Conservation (phyloP, 2,113 vertebrate genomes). For the Nothoprocta pentlandii region DNA sequence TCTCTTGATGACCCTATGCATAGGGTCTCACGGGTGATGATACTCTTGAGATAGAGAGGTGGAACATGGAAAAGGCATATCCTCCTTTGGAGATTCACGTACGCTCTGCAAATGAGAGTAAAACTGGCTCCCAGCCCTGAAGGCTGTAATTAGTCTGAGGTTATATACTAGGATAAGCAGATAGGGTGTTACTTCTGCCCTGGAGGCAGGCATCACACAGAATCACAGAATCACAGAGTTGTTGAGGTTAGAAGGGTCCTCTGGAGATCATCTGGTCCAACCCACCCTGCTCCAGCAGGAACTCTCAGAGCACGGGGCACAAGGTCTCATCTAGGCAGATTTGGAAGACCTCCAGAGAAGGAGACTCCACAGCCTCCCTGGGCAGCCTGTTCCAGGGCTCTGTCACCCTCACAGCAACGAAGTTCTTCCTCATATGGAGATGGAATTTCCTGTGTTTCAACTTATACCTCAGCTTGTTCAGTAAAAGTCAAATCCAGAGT, state of each 20-base stretch:
- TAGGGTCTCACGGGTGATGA: background rate
- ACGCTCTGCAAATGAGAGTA: accelerated
- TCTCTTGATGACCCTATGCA: background rate
- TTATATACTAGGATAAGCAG: background rate
- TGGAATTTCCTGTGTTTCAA: too few species aligned
- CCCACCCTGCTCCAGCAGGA: too few species aligned
- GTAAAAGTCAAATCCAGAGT: background rate
- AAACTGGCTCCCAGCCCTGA: background rate
- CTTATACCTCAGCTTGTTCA: background rate
- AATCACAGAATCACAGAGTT: too few species aligned
- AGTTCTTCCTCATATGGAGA: too few species aligned
- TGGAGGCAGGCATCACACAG: background rate
- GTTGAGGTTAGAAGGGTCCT: too few species aligned
- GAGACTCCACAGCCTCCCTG: too few species aligned
- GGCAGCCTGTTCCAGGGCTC: too few species aligned
- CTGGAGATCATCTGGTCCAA: too few species aligned
- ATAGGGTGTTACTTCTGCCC: background rate
- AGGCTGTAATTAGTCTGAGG: background rate
- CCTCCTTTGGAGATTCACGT: background rate
- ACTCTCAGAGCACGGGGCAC: too few species aligned
- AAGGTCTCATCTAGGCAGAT: too few species aligned
- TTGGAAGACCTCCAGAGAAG: too few species aligned
- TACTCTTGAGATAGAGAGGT: background rate
- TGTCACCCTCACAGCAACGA: too few species aligned
- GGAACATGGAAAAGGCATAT: background rate